Evolutionary conservation across 1,140 invertebrate species (phyloP), one percentile per base, ranked within the genome.

Genomic region (Stegodyphus mimosarum): DNA sequence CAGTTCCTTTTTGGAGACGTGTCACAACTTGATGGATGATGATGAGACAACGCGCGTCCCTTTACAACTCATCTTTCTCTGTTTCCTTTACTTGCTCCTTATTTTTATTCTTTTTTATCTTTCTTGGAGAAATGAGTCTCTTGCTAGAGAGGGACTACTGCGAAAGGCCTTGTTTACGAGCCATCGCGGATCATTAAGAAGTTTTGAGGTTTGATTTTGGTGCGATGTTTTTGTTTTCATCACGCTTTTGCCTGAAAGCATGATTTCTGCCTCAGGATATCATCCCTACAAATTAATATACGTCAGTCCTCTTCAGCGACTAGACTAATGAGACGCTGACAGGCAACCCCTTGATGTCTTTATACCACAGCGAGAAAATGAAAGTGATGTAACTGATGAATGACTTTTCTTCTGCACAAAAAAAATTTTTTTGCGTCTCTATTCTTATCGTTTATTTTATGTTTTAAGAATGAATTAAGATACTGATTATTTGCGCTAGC

Each of bases 1-100:
- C 33, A 81, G 79, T 81, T 81, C 72, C 63, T 75, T 69, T 74
- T 64, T 83, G 13, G 63, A 67, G 63, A 17, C 49, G 63, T 71
- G 81, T 84, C 81, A 84, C 72, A 50, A 48, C 33, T 67, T 84
- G 81, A 84, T 84, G 52, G 81, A 84, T 84, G 81, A 84, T 84
- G 81, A 84, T 84, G 81, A 76, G 81, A 84, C 73, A 66, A 18
- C 71, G 79, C 55, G 49, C 69, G 81, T 75, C 73, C 50, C 81
- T 70, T 84, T 84, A 64, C 79, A 73, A 60, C 72, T 51, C 78
- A 73, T 73, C 79, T 81, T 60, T 78, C 76, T 51, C 55, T 53
- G 10, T 33, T 75, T 67, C 64, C 64, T n/a, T 13, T n/a, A 18
- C 33, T 33, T 33, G 33, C 33, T 33, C 33, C 33, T 33, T 33